phyloP scores from a whole-genome alignment of 2,113 vertebrate genomes.

The Crotalus tigris region DNA sequence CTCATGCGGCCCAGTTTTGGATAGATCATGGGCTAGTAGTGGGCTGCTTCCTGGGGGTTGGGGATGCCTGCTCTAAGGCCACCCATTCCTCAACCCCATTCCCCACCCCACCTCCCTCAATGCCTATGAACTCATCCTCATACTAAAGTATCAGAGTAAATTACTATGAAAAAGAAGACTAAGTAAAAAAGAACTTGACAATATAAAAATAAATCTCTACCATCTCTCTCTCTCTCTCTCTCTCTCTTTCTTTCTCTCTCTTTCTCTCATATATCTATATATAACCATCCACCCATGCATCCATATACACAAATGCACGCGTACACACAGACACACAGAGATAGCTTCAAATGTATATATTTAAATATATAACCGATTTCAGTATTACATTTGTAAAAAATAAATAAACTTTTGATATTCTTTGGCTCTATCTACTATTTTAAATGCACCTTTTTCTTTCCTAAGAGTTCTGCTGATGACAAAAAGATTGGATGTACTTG shows the following conservation, averaged over 20 bases:
- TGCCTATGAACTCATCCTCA: background rate
- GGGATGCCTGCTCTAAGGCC: background rate
- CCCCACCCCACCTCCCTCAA: background rate
- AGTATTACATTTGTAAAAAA: background rate
- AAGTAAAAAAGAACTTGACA: background rate
- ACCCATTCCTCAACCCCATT: background rate
- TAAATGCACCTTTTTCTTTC: background rate
- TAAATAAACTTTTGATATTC: background rate
- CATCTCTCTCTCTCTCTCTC: too few species aligned
- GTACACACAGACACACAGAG: background rate
- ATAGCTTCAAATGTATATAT: background rate
- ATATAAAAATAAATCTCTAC: background rate
- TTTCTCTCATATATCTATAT: too few species aligned
- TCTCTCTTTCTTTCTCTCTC: too few species aligned
- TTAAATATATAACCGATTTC: background rate
- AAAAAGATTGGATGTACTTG: background rate
- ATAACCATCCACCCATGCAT: too few species aligned
- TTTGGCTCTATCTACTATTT: background rate
- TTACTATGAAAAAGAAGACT: background rate
- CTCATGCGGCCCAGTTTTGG: too few species aligned
- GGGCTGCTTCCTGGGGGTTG: too few species aligned
- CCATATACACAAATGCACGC: background rate
- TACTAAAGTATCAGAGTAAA: background rate
- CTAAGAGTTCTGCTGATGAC: background rate
- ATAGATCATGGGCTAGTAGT: too few species aligned